Base-by-base conservation (phyloP, 2,113 vertebrate genomes). In the Geococcyx californianus region DNA sequence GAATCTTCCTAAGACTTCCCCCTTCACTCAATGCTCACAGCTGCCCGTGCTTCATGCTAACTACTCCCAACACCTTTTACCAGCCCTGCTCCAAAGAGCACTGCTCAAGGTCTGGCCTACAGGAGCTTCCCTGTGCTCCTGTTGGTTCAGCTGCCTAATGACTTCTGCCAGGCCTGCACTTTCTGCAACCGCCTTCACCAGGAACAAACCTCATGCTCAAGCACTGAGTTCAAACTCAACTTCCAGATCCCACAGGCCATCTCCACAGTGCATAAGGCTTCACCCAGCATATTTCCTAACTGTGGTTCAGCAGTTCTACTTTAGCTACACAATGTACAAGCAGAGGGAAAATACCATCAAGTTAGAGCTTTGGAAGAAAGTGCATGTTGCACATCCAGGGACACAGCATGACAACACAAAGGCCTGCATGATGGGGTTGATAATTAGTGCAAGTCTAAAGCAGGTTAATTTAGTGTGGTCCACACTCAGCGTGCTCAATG, bases 381-480 rank as follows among this genome's bases (percentile, higher is more conserved):
- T 92, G 91, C 93, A n/a, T 5, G 56, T 23, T 74, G 76, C 76
- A 92, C 80, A 95, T 23, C 68, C 95, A 94, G 80, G 93, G 64
- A 96, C 89, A 94, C 8, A 7, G 83, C 83, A 92, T 31, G 83
- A 89, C 83, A 86, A 92, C 86, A 95, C 76, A 92, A 75, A 95
- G 84, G 76, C 96, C 95, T 92, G 89, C 64, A 25, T 5, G 68
- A 89, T 89, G 89, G 96, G 18, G 52, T 6, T 78, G 55, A 20
- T 51, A 51, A 62, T 70, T 13, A 66, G 64, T 28, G 40, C 91
- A 94, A 92, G 69, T 81, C 94, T 95, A 81, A 89, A 95, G 95
- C 91, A 92, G 94, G 91, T 84, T 64, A 81, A 72, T 81, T 81
- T 89, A 95, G 86, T 82, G 91, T 94, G 93, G 89, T 36, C 67